Conservation (phyloP, 37 sponge, comb jelly and placozoan genomes). For the Trichoplax adhaerens region DNA sequence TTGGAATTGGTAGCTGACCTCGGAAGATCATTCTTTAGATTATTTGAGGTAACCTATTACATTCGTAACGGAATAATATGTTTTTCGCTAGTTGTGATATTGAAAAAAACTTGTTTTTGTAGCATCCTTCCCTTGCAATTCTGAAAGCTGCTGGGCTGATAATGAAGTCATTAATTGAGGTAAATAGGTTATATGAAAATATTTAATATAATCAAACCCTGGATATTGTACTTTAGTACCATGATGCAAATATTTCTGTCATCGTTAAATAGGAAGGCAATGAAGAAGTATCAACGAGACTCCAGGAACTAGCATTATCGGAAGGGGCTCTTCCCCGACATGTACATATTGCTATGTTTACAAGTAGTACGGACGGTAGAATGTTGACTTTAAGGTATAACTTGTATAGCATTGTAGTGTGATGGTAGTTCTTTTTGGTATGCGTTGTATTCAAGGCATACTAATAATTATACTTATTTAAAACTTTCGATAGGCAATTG, state of each 20-base stretch:
- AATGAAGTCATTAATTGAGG: slow-evolving; percentile 90
- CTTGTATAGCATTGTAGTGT: no score
- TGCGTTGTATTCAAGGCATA: background rate
- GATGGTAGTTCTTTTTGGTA: background rate
- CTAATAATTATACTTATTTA: background rate
- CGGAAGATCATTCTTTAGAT: slow-evolving; percentile 64
- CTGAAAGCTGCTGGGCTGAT: slow-evolving; percentile 93
- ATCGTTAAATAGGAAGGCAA: slow-evolving; percentile 41
- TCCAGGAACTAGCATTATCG: slow-evolving; percentile 95
- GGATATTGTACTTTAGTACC: background rate
- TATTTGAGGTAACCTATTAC: slow-evolving; percentile 40
- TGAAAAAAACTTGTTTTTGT: background rate
- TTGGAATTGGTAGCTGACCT: slow-evolving; percentile 75
- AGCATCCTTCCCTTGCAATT: slow-evolving; percentile 89
- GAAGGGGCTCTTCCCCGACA: slow-evolving; percentile 94
- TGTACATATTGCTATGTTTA: slow-evolving; percentile 86
- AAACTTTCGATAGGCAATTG: slow-evolving; percentile 37
- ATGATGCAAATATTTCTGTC: background rate
- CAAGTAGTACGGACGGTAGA: slow-evolving; percentile 63
- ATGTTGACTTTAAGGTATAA: slow-evolving; percentile 53
- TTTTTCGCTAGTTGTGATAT: background rate
- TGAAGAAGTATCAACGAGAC: slow-evolving; percentile 56
- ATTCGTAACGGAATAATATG: background rate
- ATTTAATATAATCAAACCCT: background rate
- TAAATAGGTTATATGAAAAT: background rate